Percentiles rank a stretch among this genome's conserved stretches.
phyloP scores from a whole-genome alignment of 2,113 vertebrate genomes.

The Mirounga angustirostris region DNA sequence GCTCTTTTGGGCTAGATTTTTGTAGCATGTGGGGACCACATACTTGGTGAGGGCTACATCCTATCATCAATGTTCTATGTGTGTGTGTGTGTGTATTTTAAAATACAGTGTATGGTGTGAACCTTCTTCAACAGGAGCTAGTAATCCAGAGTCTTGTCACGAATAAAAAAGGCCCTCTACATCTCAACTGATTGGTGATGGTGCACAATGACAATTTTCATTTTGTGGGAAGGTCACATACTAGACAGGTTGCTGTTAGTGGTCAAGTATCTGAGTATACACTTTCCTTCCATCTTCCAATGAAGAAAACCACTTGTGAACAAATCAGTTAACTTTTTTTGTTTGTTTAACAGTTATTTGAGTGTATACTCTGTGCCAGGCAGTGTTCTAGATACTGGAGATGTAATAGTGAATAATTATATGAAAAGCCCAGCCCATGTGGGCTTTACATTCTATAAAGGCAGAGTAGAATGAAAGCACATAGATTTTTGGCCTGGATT shows the following conservation, averaged over 20 bases:
- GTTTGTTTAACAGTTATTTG: not conserved
- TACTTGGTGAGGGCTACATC: not conserved
- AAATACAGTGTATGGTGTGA: not conserved
- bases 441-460: not conserved
- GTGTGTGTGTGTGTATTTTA: not conserved
- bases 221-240: conserved; percentile 12
- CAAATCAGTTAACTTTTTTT: not conserved
- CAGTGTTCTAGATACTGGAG: not conserved
- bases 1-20: not conserved
- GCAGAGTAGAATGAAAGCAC: not conserved
- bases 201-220: conserved; percentile 6
- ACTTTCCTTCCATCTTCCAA: not conserved
- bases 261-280: not conserved
- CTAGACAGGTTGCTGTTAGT: conserved; percentile 18
- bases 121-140: not conserved
- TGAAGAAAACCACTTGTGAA: not conserved
- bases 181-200: not conserved
- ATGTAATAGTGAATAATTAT: not conserved
- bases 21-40: not conserved
- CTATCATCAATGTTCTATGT: not conserved
- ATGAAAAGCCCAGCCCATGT: not conserved
- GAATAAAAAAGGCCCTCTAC: not conserved
- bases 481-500: not conserved
- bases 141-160: not conserved
- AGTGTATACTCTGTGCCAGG: not conserved